A percentile compares a stretch with the other conserved stretches of the same genome.
phyloP scores from a whole-genome alignment of 1,140 invertebrate genomes.

The Teleogryllus occipitalis region DNA sequence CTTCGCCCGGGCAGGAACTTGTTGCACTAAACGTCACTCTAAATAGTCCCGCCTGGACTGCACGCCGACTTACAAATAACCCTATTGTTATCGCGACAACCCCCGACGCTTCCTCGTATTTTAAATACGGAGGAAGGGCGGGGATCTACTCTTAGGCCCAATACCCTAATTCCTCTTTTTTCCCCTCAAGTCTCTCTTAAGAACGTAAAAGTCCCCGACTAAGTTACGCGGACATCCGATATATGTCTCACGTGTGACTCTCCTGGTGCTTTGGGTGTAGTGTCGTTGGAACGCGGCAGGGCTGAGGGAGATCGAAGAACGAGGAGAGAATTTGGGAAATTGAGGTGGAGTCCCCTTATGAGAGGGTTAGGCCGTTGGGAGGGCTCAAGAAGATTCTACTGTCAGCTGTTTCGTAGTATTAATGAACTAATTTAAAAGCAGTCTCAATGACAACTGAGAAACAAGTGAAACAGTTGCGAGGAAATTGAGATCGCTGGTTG shows the following conservation, averaged over 20 bases:
- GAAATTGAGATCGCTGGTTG: background rate
- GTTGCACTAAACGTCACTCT: constrained; percentile 1
- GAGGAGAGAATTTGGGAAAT: no score
- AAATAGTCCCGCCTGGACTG: background rate
- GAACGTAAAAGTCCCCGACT: background rate
- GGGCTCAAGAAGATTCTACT: no score
- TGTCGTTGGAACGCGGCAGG: background rate
- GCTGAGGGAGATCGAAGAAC: background rate
- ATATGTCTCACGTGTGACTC: background rate
- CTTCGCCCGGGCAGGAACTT: background rate
- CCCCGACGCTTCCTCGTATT: background rate
- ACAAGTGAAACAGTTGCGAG: background rate
- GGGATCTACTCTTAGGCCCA: background rate
- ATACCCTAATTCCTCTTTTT: background rate
- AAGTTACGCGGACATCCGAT: background rate
- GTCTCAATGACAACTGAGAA: background rate
- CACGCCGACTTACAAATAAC: background rate
- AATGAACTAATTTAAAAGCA: constrained; percentile 1
- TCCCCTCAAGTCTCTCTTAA: background rate
- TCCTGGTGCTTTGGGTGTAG: background rate
- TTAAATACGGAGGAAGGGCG: background rate
- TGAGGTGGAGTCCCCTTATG: no score
- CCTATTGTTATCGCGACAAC: background rate
- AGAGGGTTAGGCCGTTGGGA: no score
- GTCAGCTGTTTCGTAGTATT: background rate